phyloP scores from a whole-genome alignment of 2,113 vertebrate species.

The Bothrops jararaca region DNA sequence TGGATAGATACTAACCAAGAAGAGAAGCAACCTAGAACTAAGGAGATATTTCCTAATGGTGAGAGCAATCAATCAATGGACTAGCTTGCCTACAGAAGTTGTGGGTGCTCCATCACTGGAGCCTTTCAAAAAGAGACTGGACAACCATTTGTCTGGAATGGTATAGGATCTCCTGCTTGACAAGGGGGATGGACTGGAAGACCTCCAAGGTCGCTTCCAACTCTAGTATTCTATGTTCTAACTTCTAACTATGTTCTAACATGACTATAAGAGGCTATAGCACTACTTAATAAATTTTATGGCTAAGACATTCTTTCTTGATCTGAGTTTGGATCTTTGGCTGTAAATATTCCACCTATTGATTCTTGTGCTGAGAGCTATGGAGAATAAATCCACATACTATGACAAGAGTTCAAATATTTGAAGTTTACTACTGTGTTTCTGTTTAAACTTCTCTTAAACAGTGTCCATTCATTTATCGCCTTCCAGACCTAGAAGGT shows the following conservation, averaged over 20 bases:
- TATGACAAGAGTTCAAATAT: neutral
- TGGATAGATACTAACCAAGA: neutral
- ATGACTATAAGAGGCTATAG: neutral
- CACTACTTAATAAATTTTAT: neutral
- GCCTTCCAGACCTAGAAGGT: neutral
- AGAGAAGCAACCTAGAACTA: neutral
- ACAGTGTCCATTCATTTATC: neutral
- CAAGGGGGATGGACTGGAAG: neutral
- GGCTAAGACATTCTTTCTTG: neutral
- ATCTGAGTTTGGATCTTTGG: neutral
- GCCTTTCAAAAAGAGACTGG: neutral
- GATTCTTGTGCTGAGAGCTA: neutral
- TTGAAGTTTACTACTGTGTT: neutral
- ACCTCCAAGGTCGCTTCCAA: neutral
- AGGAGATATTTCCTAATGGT: neutral
- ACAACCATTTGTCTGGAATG: neutral
- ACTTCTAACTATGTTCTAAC: neutral
- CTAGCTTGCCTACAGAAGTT: neutral
- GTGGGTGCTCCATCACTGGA: neutral
- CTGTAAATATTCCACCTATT: neutral
- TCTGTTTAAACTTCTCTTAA: neutral
- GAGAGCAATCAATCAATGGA: neutral
- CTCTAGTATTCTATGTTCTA: neutral
- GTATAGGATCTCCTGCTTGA: neutral
- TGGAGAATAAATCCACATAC: neutral